Evolutionary conservation across 2,888 invertebrate species (phyloP).

Genomic region (Cantharis flavilabris): DNA sequence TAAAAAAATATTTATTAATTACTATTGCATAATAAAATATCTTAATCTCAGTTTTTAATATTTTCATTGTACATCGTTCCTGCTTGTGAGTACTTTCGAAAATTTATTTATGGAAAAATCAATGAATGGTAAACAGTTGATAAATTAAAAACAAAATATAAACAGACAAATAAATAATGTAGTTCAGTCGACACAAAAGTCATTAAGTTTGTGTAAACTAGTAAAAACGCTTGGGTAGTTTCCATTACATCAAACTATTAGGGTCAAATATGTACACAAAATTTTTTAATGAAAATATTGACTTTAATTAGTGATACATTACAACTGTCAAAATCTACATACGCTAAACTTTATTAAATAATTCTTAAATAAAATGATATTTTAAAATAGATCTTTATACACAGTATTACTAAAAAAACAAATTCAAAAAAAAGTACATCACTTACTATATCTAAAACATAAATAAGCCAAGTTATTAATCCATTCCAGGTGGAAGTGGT

Average conservation of each 20-base stretch:
- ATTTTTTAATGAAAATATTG: not conserved
- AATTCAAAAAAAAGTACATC: not conserved
- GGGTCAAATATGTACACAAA: not conserved
- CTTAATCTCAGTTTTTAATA: not conserved
- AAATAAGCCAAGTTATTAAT: conserved; percentile 37
- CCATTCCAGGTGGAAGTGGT: conserved; percentile 55
- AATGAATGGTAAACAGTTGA: no score
- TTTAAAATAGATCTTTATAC: not conserved
- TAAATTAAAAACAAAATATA: no score
- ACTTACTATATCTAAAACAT: not conserved
- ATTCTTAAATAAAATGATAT: not conserved
- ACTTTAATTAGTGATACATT: not conserved
- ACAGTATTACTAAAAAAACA: not conserved
- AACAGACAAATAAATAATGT: no score
- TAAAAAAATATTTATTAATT: not conserved
- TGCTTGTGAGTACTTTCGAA: no score
- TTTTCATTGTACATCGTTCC: no score
- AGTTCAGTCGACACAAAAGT: no score
- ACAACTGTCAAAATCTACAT: not conserved
- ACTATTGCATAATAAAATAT: not conserved
- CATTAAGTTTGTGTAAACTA: no score
- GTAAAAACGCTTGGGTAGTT: no score
- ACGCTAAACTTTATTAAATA: not conserved
- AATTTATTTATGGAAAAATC: no score
- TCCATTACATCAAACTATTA: no score